These are phyloP conservation scores for Scytalopus superciliaris DNA, from an alignment of 2,113 vertebrate genomes.

Conservation along the genomic window DNA sequence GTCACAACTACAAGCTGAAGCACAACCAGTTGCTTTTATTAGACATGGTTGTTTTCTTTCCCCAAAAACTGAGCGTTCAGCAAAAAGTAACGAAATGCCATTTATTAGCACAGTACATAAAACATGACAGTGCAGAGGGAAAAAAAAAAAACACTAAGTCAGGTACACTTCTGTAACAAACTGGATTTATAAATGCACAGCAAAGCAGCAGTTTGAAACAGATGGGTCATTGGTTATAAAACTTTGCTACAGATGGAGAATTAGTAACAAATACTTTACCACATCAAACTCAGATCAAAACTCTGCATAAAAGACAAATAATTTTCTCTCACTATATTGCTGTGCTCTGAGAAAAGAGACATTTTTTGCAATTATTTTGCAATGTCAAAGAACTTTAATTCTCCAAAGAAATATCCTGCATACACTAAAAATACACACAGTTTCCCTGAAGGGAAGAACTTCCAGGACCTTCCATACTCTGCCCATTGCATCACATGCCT, in stretches of 20 bases:
- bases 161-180: conserved; percentile 54
- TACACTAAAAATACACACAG: background rate
- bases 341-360: background rate
- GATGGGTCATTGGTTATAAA: conserved; percentile 63
- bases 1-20: background rate
- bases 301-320: conserved; percentile 46
- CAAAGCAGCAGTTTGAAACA: conserved; percentile 60
- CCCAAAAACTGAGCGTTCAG: background rate
- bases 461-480: background rate
- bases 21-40: background rate
- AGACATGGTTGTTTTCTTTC: background rate
- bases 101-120: background rate
- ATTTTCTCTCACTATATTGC: background rate
- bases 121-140: background rate
- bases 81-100: conserved; percentile 15
- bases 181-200: conserved; percentile 40
- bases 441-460: background rate
- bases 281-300: conserved; percentile 62
- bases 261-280: conserved; percentile 45
- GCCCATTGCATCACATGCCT: accelerated
- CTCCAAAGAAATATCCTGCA: background rate
- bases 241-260: conserved; percentile 69
- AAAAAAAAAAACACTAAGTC: conserved; percentile 24
- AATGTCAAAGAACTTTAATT: background rate
- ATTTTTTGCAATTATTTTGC: conserved; percentile 11